These are phyloP conservation scores for Eupithecia centaureata DNA, from an alignment of 2,888 invertebrate genomes.

Conservation along the genomic window DNA sequence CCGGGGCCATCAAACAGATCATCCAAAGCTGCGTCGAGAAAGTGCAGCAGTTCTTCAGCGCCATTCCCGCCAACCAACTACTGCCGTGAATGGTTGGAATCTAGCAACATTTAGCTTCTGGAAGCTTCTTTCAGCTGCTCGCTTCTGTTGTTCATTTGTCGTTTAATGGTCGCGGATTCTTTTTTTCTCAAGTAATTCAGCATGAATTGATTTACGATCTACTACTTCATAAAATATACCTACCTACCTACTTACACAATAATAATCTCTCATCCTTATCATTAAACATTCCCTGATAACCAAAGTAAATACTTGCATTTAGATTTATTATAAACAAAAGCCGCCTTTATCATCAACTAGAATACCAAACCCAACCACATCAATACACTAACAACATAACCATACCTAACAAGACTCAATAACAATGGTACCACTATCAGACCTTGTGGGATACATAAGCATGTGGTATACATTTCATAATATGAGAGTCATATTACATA, in stretches of 20 bases:
- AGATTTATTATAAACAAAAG: background rate
- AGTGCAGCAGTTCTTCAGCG: constrained; percentile 65
- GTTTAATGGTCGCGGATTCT: constrained; percentile 1
- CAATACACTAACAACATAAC: background rate
- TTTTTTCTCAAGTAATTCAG: background rate
- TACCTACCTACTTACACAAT: background rate
- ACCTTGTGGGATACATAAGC: background rate
- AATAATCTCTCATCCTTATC: background rate
- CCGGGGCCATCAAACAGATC: constrained; percentile 71
- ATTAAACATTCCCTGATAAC: background rate
- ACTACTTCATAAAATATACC: background rate
- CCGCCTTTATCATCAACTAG: background rate
- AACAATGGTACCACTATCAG: background rate
- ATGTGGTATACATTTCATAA: background rate
- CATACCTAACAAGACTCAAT: background rate
- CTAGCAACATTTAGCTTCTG: constrained; percentile 1
- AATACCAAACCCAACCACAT: background rate
- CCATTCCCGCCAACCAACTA: constrained; percentile 62
- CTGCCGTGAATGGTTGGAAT: constrained; percentile 64
- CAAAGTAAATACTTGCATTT: background rate
- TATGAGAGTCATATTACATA: background rate
- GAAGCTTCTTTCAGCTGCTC: constrained; percentile 3
- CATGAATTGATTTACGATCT: background rate
- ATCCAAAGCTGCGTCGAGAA: constrained; percentile 69
- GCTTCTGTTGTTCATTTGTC: background rate